Evolutionary conservation across 2,888 invertebrate species (phyloP).

Genomic region (Xylophagus ater): DNA sequence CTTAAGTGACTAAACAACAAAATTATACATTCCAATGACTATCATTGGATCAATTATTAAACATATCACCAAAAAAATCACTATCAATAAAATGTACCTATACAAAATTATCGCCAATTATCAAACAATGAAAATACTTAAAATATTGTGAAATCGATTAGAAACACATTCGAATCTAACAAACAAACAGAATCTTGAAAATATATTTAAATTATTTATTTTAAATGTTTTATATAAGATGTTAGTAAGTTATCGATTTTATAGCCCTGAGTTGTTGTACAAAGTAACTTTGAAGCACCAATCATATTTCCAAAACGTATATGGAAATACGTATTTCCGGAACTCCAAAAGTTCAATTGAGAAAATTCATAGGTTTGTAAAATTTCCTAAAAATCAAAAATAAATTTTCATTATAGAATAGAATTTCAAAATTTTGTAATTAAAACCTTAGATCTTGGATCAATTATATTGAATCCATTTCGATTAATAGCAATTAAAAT

Average conservation of each 20-base stretch:
- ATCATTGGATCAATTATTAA: too few relatives aligned
- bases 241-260: slow-evolving; percentile 95
- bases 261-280: slow-evolving; percentile 86
- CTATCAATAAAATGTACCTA: too few relatives aligned
- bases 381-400: slow-evolving; percentile 50
- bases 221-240: slow-evolving; percentile 62
- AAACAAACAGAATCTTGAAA: too few relatives aligned
- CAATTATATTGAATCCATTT: slow-evolving; percentile 79
- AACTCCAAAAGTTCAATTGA: slow-evolving; percentile 88
- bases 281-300: slow-evolving; percentile 75
- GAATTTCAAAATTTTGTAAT: neutral
- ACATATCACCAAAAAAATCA: too few relatives aligned
- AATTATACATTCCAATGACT: too few relatives aligned
- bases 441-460: slow-evolving; percentile 70
- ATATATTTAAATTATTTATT: slow-evolving; percentile 8
- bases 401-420: neutral
- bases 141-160: too few relatives aligned
- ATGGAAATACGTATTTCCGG: slow-evolving; percentile 90
- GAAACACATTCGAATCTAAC: too few relatives aligned
- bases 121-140: too few relatives aligned
- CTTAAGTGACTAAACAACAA: too few relatives aligned
- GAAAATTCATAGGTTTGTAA: slow-evolving; percentile 76
- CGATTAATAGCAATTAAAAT: slow-evolving; percentile 84
- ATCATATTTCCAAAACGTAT: slow-evolving; percentile 92
- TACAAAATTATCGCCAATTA: too few relatives aligned